Evolutionary conservation across 2,113 vertebrate species (phyloP), one percentile per base, ranked within the genome.

Genomic region (Stegastes partitus): DNA sequence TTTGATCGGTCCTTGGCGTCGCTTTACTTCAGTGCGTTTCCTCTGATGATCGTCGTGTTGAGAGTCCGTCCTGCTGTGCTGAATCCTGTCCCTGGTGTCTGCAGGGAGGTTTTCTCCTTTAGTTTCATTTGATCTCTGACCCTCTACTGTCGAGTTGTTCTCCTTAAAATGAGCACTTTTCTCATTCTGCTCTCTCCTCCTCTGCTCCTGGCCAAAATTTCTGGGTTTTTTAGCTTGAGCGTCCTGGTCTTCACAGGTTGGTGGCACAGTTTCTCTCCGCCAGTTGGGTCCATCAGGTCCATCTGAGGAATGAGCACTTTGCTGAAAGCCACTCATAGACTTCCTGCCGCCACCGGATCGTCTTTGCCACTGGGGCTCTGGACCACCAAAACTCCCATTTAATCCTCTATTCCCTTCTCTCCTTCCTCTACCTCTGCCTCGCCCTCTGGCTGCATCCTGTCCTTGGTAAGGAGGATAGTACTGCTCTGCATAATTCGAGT

Each of bases 311-410:
- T 76, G 61, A 1, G 50, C 23, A 42, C 74, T 76, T 12, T 59
- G 21, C 15, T 70, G 49, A 11, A 25, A 56, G 61, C 73, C 74
- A 7, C 73, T 54, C 0, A 3, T 19, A 49, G 64, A 79, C 50
- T 75, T 67, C 34, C 21, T 49, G 28, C 92, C 95, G 39, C 82
- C 93, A 90, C 85, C 95, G 62, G 94, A 34, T 34, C 31, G 81
- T 62, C 93, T 96, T 67, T 96, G 95, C 89, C 94, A 93, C 31
- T 93, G 92, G 44, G 96, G 93, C 55, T 91, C 73, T 91, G 95
- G 77, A 8, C 57, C 63, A 19, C 77, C 50, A 10, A 93, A 95
- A 53, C 88, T 74, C 44, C 89, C 94, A 88, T 87, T 96, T 84
- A 83, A 82, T 56, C 86, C 68, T 86, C 89, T 85, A 62, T 91